Evolutionary conservation across 2,113 vertebrate genomes (phyloP), one percentile per base, ranked within the genome.

Genomic region (Protomyctophum bolini): DNA sequence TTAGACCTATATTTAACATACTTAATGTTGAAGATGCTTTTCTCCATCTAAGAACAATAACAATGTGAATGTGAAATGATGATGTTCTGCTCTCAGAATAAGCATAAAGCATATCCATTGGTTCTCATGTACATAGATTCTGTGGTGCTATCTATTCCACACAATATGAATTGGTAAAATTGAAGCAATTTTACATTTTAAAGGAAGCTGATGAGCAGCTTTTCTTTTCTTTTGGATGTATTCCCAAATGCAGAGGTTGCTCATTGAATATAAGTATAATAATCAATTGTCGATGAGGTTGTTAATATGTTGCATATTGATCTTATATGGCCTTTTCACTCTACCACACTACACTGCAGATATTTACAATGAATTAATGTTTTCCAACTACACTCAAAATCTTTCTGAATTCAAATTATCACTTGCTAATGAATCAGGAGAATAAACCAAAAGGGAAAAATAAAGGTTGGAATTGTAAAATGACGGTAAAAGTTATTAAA

Each of bases 51-150:
- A 81, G 86, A 87, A 83, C 83, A 89, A 41, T 41, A 41, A 41
- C 33, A 86, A 90, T 90, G 87, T 91, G 87, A 88, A 85, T 90
- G 87, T 91, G 87, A 88, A 85, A 69, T 85, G 80, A 81, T 83
- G 85, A 84, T 86, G 80, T 87, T 86, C 72, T 81, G 72, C 55
- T 76, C 78, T 87, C 66, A 81, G 79, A 82, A 83, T 72, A 79
- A 75, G 72, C 81, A 87, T 89, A 83, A 80, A 81, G 83, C 80
- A 84, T 88, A 78, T 86, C 87, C 79, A 86, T 69, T 72, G 85
- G 88, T 91, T 91, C 87, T 92, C 88, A 88, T 90, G 85, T 91
- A 90, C 3, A 88, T 85, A 88, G 58, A 73, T 88, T 82, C 85
- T 81, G 86, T 90, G 91, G 89, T 90, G 89, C 91, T 91, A 88